Evolutionary conservation across 2,113 vertebrate species (phyloP), one percentile per base, ranked within the genome.

Genomic region (Gymnocephalus cernua): DNA sequence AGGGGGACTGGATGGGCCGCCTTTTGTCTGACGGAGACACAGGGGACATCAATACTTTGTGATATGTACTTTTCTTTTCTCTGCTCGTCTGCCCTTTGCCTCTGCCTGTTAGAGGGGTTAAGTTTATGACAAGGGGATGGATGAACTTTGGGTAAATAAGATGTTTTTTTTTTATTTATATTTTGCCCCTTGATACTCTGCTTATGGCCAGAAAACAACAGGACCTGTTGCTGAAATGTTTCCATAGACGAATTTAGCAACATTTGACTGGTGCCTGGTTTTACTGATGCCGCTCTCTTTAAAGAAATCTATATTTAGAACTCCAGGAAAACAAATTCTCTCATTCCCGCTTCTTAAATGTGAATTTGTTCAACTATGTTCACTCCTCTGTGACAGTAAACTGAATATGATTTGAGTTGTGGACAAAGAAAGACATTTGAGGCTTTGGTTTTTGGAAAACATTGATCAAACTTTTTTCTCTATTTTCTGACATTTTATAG

Each of bases 21-120:
- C 92, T 87, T 94, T 95, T 95, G 92, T 93, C 80, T 84, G 84
- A 50, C 44, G 44, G 83, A 82, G 85, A 93, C 91, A 94, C 81
- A 82, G 84, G 89, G 83, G 80, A 87, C 88, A 86, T 92, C 93
- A 86, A 77, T 82, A 93, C 86, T 89, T 88, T 86, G 80, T 89
- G 86, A 92, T 91, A 83, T 97, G 96, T 96, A 97, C 97, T 97
- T 97, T 96, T 96, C 96, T 96, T 97, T 97, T 96, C 95, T 96
- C 95, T 78, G 95, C 93, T 93, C 93, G 93, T 95, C 95, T 96
- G 96, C 93, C 95, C 94, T 97, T 96, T 96, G 95, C 95, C 96
- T 96, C 95, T 93, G 93, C 91, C 94, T 79, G 86, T 86, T 80
- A 72, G 54, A 81, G 77, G 80, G 89, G 81, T 88, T 92, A 85